phyloP scores from a whole-genome alignment of 1,140 invertebrate species.

The Probaryconus sp. region DNA sequence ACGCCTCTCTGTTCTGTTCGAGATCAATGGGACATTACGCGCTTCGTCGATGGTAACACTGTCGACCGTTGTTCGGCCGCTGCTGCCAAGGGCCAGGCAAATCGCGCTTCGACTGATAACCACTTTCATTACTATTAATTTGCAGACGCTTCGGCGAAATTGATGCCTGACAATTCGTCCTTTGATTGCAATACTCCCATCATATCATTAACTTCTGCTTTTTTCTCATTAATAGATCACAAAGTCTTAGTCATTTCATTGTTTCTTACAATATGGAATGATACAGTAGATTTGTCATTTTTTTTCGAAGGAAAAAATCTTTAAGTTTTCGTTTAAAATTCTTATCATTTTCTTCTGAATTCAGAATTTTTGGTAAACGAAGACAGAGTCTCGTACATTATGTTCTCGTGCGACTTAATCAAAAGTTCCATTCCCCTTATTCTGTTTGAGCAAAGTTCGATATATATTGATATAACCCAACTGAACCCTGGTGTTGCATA shows the following conservation, averaged over 20 bases:
- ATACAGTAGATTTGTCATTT: no score
- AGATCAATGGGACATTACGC: conserved; percentile 74
- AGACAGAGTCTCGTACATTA: conserved; percentile 56
- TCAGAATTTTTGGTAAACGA: no score
- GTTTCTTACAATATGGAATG: no score
- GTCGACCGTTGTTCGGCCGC: conserved; percentile 62
- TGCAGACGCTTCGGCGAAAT: conserved; percentile 45
- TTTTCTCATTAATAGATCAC: no score
- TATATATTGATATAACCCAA: conserved; percentile 71
- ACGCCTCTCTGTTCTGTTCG: conserved; percentile 48
- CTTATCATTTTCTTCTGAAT: no score
- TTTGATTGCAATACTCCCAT: conserved; percentile 1
- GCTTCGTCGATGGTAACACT: conserved; percentile 70
- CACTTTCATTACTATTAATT: conserved; percentile 75
- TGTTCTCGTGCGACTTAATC: conserved; percentile 66
- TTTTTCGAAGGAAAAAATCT: no score
- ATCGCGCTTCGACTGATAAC: conserved; percentile 73
- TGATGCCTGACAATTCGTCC: conserved; percentile 24
- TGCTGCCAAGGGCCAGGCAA: no score
- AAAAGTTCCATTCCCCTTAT: conserved; percentile 69
- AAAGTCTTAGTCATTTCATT: no score
- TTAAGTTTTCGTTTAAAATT: no score
- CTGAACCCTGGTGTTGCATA: conserved; percentile 61
- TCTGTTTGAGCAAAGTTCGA: conserved; percentile 64
- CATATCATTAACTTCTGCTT: no score